phyloP scores from a whole-genome alignment of 2,113 vertebrate genomes.

The Onychostruthus taczanowskii region DNA sequence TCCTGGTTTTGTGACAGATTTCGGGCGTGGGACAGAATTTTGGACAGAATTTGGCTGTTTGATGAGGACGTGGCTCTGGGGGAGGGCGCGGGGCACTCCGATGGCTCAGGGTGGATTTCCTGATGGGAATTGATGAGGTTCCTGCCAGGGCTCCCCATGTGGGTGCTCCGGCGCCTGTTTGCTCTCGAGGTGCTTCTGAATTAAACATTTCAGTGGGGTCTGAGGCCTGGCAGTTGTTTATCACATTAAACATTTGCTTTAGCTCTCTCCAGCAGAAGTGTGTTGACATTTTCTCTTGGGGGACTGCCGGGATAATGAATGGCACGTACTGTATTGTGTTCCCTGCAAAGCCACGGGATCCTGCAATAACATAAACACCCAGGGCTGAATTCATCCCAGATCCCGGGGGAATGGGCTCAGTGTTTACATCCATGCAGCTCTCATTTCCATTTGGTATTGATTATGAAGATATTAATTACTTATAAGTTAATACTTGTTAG shows the following conservation, averaged over 20 bases:
- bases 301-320: not conserved
- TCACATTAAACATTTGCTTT: conserved; percentile 19
- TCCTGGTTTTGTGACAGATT: fast-evolving
- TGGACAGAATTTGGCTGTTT: not conserved
- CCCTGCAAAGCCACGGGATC: not conserved
- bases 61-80: fast-evolving
- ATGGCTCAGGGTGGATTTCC: fast-evolving
- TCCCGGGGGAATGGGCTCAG: fast-evolving
- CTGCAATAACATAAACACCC: not conserved
- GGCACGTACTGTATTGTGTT: not conserved
- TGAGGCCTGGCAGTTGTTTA: not conserved
- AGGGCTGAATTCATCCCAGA: not conserved
- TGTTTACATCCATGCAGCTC: not conserved
- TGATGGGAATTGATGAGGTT: not conserved
- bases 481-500: fast-evolving
- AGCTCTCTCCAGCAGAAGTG: not conserved
- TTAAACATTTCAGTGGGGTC: not conserved
- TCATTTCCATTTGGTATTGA: fast-evolving
- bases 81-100: not conserved
- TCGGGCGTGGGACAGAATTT: fast-evolving
- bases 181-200: not conserved
- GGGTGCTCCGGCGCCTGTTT: not conserved
- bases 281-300: conserved; percentile 43
- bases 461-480: not conserved
- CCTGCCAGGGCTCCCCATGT: not conserved